Percentiles rank a stretch among this genome's conserved stretches.
phyloP scores from a whole-genome alignment of 92 coral and sea anemone genomes.

The Actinostola sp. region DNA sequence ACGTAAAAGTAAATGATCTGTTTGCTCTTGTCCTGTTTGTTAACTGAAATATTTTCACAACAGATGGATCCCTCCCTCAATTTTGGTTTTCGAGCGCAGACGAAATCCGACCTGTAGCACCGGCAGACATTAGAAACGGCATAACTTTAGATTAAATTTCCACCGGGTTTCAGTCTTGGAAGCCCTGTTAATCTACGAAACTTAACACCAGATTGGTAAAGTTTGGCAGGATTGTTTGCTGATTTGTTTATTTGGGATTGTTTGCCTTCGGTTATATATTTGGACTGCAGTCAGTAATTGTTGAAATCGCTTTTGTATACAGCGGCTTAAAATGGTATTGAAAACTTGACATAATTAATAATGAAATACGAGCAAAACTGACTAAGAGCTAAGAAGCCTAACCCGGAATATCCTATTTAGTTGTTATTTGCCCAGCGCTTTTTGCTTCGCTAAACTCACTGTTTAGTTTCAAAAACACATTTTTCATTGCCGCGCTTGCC shows the following conservation, averaged over 20 bases:
- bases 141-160: background rate
- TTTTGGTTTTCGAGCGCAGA: background rate
- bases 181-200: background rate
- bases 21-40: no score
- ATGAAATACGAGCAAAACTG: no score
- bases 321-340: no score
- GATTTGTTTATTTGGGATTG: background rate
- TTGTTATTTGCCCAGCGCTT: background rate
- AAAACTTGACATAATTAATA: no score
- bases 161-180: background rate
- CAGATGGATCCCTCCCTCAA: no score
- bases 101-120: background rate
- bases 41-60: no score
- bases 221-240: background rate
- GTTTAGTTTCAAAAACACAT: background rate
- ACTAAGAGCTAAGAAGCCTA: no score
- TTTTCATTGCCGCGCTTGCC: background rate
- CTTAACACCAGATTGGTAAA: background rate
- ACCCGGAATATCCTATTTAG: background rate
- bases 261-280: background rate
- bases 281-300: background rate
- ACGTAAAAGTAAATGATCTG: no score
- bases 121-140: background rate
- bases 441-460: slow-evolving; percentile 5
- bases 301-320: no score